A percentile compares a stretch with the other conserved stretches of the same genome.
phyloP scores from a whole-genome alignment of 1,140 invertebrate species.

The Argopecten irradians region DNA sequence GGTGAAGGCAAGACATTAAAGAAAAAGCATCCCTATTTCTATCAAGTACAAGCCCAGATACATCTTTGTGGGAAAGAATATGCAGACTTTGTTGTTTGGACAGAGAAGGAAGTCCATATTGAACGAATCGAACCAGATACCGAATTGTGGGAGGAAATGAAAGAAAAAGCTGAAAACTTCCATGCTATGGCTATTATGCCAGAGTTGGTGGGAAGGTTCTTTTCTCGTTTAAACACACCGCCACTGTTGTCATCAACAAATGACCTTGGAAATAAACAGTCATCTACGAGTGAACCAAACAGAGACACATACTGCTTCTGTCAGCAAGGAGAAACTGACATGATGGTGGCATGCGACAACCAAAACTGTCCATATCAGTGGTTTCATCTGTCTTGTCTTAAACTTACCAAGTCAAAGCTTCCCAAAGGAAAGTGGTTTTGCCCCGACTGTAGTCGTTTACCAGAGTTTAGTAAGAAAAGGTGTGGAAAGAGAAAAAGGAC shows the following conservation, averaged over 20 bases:
- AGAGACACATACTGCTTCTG: not conserved
- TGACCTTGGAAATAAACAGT: not conserved
- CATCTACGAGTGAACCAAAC: no score
- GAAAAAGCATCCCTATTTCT: conserved; percentile 35
- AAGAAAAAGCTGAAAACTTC: not conserved
- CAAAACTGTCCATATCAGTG: conserved; percentile 23
- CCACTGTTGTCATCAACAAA: not conserved
- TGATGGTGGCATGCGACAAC: conserved; percentile 29
- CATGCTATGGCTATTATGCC: conserved; percentile 28
- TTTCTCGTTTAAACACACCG: not conserved
- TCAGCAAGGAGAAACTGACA: conserved; percentile 8
- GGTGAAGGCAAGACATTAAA: conserved; percentile 28
- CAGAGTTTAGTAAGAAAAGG: not conserved
- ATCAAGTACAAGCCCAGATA: conserved; percentile 44
- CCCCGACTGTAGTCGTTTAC: conserved; percentile 7
- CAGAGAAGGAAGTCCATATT: not conserved
- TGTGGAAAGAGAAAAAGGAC: not conserved
- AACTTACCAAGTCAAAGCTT: not conserved
- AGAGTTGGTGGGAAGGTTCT: conserved; percentile 6
- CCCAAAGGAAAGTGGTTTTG: conserved; percentile 29
- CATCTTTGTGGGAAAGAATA: not conserved
- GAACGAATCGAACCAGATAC: not conserved
- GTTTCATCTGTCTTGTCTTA: conserved; percentile 3
- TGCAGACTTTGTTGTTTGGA: not conserved
- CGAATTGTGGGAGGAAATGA: conserved; percentile 11